Evolutionary conservation across 2,113 vertebrate species (phyloP).

Genomic region (Triplophysa tibetana): DNA sequence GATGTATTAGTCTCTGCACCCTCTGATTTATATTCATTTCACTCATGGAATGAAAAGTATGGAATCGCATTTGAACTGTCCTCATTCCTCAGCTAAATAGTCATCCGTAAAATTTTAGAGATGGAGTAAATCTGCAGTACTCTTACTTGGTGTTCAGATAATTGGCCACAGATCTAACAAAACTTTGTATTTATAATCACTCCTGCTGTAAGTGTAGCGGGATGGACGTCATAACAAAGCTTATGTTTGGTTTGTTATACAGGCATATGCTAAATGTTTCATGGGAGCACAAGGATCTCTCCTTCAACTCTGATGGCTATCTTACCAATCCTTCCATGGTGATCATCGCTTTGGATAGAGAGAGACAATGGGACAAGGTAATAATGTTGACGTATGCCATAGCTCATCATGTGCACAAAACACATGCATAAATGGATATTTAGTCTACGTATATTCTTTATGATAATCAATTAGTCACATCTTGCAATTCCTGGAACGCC

Average conservation of each 20-base stretch:
- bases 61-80: constrained; percentile 18
- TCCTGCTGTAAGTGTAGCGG: not conserved
- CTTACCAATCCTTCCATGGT: constrained; percentile 90
- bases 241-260: constrained; percentile 36
- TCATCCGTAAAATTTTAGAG: constrained; percentile 46
- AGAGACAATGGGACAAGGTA: constrained; percentile 97
- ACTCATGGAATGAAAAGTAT: not conserved
- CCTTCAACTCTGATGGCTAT: constrained; percentile 92
- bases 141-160: not conserved
- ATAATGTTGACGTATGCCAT: not conserved
- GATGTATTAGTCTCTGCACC: constrained; percentile 21
- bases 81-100: constrained; percentile 8
- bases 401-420: no score
- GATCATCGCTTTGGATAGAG: constrained; percentile 89
- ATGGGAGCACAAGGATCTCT: constrained; percentile 91
- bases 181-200: not conserved
- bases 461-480: not conserved
- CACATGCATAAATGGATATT: not conserved
- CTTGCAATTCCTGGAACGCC: not conserved
- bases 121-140: not conserved
- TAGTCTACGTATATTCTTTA: not conserved
- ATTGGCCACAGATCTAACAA: not conserved
- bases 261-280: constrained; percentile 95
- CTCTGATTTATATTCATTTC: constrained; percentile 35
- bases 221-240: not conserved